Evolutionary conservation across 2,888 invertebrate species (phyloP), one percentile per base, ranked within the genome.

Genomic region (Stictocephala bisonia): DNA sequence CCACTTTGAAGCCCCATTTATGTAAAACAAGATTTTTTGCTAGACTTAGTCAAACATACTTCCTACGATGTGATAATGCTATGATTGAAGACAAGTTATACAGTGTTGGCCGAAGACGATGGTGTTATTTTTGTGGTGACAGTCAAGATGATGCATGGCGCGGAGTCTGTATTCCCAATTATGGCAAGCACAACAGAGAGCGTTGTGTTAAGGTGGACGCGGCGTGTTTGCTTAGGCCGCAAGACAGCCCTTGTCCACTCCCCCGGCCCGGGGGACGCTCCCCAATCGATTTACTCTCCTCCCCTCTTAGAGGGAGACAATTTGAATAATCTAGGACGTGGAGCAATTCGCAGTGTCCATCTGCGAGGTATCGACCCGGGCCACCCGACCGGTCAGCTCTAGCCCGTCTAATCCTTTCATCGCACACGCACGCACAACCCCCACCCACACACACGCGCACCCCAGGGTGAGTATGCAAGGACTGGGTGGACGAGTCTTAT

Each of bases 261-360:
- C 53, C 70, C 70, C 69, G 15, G 26, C 56, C 56, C 70, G 9
- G 18, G 70, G 70, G 70, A 56, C 40, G 53, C 40, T 41, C 56
- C 31, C 31, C 70, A 40, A 70, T 70, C 70, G 70, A 70, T 70
- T 70, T 26, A 70, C 70, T 20, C 48, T 56, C 70, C 56, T 41
- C 44, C 70, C 70, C 70, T 56, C 70, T 40, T 56, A 50, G 70
- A 56, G 70, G 70, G 70, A 70, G 70, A 70, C 70, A 70, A 70
- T 70, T 70, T 70, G 70, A 70, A 70, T 70, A 70, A 70, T 70
- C 70, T 70, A 70, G 70, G 70, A 70, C 70, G 56, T 70, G 70
- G 64, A 64, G 64, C 64, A 64, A 64, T 64, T 64, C 64, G 56
- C 70, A 56, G 70, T 70, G 70, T 70, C 70, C 70, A 70, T 70